Percentiles rank a stretch among this genome's conserved stretches.
phyloP scores from a whole-genome alignment of 2,888 invertebrate genomes.

The Dexiosoma caninum region DNA sequence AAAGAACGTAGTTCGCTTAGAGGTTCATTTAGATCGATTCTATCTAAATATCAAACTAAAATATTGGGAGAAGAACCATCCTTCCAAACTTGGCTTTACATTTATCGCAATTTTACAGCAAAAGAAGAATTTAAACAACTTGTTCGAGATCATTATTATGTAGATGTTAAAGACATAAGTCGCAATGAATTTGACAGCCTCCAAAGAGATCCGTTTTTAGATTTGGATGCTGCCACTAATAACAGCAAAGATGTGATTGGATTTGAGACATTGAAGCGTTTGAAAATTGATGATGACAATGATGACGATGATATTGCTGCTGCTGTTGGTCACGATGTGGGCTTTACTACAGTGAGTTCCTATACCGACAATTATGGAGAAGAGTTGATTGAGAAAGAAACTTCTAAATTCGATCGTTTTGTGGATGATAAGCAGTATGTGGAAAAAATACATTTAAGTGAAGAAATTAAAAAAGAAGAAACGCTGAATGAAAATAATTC shows the following conservation, averaged over 20 bases:
- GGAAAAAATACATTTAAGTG: conserved; percentile 76
- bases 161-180: conserved; percentile 80
- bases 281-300: conserved; percentile 69
- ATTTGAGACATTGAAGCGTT: conserved; percentile 77
- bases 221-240: conserved; percentile 64
- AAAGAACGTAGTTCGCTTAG: conserved; percentile 75
- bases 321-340: conserved; percentile 1
- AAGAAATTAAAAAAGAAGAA: conserved; percentile 67
- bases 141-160: conserved; percentile 81
- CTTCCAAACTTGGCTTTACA: conserved; percentile 83
- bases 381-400: conserved; percentile 72
- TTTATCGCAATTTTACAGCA: conserved; percentile 83
- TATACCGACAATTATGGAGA: conserved; percentile 69
- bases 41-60: conserved; percentile 70
- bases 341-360: conserved; percentile 39
- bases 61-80: conserved; percentile 78
- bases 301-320: conserved; percentile 36
- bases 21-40: conserved; percentile 69
- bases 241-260: conserved; percentile 77
- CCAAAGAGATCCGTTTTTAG: conserved; percentile 69
- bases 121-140: conserved; percentile 81
- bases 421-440: conserved; percentile 78
- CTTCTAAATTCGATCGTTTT: conserved; percentile 77
- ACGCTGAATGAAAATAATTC: conserved; percentile 49
- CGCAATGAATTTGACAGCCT: conserved; percentile 72